phyloP scores from a whole-genome alignment of 2,113 vertebrate species.

The Cyanoramphus novaezelandiae region DNA sequence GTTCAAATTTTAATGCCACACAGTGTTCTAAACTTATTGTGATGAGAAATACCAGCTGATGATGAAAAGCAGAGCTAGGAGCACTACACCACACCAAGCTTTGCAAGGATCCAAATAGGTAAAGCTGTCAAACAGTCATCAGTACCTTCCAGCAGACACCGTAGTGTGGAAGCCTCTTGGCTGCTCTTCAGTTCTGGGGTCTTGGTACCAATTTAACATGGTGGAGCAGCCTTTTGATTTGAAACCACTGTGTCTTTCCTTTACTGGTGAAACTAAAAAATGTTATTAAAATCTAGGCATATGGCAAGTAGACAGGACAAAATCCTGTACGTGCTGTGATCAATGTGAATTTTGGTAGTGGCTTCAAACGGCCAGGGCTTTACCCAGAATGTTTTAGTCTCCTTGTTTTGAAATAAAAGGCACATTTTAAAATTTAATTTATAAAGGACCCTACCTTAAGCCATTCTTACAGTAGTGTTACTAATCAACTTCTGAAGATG shows the following conservation, averaged over 20 bases:
- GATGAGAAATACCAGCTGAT: slow-evolving; percentile 44
- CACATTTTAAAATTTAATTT: not conserved
- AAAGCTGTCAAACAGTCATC: not conserved
- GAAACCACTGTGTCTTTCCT: not conserved
- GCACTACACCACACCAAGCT: not conserved
- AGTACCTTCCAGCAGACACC: not conserved
- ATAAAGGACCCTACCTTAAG: not conserved
- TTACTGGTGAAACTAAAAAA: not conserved
- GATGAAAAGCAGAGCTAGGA: slow-evolving; percentile 64
- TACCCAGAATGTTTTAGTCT: not conserved
- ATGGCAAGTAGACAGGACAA: accelerated
- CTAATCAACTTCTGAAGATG: not conserved
- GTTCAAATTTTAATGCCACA: slow-evolving; percentile 45
- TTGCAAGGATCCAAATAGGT: not conserved
- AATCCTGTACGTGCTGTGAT: not conserved
- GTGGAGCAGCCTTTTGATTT: not conserved
- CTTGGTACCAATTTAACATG: not conserved
- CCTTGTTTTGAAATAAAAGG: not conserved
- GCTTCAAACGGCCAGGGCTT: not conserved
- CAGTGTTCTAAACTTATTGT: slow-evolving; percentile 39
- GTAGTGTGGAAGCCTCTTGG: not conserved
- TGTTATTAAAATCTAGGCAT: not conserved
- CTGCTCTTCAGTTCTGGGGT: not conserved
- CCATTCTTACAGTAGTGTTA: not conserved
- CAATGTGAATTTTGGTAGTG: not conserved